A percentile compares a stretch with the other conserved stretches of the same genome.
Conservation (phyloP, 2,113 vertebrate genomes). For the Plecturocebus donacophilus region DNA sequence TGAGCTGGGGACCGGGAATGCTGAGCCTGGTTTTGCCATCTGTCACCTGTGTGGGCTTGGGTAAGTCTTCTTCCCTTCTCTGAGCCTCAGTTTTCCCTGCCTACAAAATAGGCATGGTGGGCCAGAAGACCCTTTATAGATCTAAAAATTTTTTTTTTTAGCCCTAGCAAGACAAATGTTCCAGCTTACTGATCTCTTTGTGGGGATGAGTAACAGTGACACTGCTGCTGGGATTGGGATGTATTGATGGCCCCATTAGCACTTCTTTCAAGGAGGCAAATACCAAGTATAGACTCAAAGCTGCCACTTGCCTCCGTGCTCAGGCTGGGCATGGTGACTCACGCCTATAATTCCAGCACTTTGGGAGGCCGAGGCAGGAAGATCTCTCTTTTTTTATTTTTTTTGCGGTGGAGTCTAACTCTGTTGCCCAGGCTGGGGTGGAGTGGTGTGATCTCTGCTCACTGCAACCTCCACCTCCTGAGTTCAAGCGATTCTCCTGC, state of each 20-base stretch:
- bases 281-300: not conserved
- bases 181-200: not conserved
- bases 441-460: too few species aligned
- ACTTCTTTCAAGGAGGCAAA: not conserved
- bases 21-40: not conserved
- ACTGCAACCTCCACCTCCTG: too few species aligned
- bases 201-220: not conserved
- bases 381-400: too few species aligned
- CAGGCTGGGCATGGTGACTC: too few species aligned
- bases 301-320: not conserved
- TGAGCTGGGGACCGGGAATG: not conserved
- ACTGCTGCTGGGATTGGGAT: not conserved
- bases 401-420: too few species aligned
- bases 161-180: not conserved
- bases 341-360: too few species aligned
- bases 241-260: not conserved
- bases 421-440: too few species aligned
- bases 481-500: too few species aligned
- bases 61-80: not conserved
- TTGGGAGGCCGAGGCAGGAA: too few species aligned
- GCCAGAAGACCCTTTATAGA: not conserved
- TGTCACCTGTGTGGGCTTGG: not conserved
- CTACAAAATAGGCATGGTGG: not conserved
- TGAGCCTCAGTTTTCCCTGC: not conserved
- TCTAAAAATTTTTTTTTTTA: fast-evolving